These are phyloP conservation scores for Jaculus jaculus DNA, from an alignment of 2,113 vertebrate genomes.

Conservation along the genomic window DNA sequence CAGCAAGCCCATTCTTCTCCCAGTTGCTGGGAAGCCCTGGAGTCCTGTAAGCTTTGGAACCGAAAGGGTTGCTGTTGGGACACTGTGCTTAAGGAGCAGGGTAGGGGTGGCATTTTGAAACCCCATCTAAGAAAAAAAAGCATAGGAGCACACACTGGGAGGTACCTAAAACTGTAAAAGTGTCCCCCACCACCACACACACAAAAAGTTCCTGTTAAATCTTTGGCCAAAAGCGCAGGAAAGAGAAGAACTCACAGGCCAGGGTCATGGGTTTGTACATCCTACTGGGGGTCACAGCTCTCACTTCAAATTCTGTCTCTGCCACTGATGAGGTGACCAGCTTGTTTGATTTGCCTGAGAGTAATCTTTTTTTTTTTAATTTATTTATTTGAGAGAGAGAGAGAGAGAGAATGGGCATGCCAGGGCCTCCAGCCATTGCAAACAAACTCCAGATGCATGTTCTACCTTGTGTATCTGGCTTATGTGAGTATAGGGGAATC, in stretches of 20 bases:
- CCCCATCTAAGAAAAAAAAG: not conserved
- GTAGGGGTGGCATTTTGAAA: not conserved
- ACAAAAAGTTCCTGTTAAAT: not conserved
- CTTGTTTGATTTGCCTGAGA: not conserved
- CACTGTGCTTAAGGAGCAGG: not conserved
- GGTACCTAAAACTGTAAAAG: not conserved
- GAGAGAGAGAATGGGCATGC: too few relatives aligned
- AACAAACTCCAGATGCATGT: too few relatives aligned
- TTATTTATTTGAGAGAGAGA: too few relatives aligned
- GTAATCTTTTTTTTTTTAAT: too few relatives aligned
- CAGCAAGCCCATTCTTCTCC: not conserved
- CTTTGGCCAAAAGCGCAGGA: not conserved
- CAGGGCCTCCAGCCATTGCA: too few relatives aligned
- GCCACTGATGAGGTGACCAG: not conserved
- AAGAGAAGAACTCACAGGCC: not conserved
- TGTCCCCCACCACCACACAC: too few relatives aligned
- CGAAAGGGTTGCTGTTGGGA: not conserved
- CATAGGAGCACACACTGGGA: accelerated
- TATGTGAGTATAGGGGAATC: too few relatives aligned
- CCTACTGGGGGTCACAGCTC: not conserved
- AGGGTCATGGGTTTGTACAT: too few relatives aligned
- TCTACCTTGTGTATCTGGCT: too few relatives aligned
- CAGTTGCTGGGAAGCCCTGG: not conserved
- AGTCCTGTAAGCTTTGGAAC: not conserved
- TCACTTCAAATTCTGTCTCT: not conserved